These are phyloP conservation scores for Cactoblastis cactorum DNA, from an alignment of 2,888 invertebrate species.

Conservation along the genomic window DNA sequence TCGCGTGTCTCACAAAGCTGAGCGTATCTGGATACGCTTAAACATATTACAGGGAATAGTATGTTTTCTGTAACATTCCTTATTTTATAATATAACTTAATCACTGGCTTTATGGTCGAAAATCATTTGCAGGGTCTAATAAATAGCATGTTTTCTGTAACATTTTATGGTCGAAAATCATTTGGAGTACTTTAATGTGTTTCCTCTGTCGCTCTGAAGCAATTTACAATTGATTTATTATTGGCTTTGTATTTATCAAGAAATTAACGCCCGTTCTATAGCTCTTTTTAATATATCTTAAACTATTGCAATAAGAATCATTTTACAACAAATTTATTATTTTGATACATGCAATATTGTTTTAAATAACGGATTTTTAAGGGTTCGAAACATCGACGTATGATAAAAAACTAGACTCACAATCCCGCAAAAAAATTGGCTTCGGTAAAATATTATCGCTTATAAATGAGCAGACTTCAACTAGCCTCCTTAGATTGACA, in stretches of 20 bases:
- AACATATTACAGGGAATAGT: conserved; percentile 1
- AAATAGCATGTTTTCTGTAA: no score
- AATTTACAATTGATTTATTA: no score
- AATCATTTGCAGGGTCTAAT: background rate
- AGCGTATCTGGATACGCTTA: conserved; percentile 6
- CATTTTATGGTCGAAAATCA: background rate
- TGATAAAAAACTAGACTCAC: no score
- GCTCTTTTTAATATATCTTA: background rate
- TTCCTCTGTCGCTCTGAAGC: no score
- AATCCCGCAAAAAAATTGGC: no score
- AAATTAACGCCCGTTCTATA: background rate
- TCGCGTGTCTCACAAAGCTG: conserved; percentile 3
- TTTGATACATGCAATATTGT: conserved; percentile 13
- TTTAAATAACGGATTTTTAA: conserved; percentile 18
- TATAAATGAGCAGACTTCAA: no score
- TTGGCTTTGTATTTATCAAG: background rate
- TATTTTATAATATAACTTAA: background rate
- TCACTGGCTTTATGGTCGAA: background rate
- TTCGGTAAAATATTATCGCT: no score
- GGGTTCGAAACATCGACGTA: no score
- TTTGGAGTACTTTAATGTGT: no score
- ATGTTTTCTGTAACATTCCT: background rate
- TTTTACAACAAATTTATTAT: background rate
- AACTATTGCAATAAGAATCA: background rate
- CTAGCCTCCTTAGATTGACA: no score